A percentile compares a stretch with the other conserved stretches of the same genome.
Conservation (phyloP, 2,888 invertebrate species). For the Yponomeuta plumbellus region DNA sequence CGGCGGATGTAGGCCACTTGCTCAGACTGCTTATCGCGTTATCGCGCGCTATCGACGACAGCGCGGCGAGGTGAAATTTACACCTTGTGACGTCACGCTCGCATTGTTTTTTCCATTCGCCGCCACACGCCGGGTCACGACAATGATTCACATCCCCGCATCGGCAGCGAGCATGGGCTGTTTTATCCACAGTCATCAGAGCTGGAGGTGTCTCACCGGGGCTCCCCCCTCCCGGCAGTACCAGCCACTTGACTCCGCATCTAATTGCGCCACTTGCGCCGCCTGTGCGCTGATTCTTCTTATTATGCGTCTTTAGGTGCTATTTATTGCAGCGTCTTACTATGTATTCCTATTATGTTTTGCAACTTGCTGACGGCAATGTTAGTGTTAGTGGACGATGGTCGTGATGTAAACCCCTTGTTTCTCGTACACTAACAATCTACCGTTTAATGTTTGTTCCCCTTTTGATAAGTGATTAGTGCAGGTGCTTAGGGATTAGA, state of each 20-base stretch:
- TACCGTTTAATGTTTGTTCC: no score
- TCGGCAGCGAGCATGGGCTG: no score
- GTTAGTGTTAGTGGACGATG: no score
- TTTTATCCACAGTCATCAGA: no score
- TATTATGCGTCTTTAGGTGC: background rate
- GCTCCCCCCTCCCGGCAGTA: background rate
- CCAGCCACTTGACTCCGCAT: constrained; percentile 10
- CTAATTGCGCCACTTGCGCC: constrained; percentile 9
- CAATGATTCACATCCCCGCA: background rate
- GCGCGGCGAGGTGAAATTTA: background rate
- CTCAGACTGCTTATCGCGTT: constrained; percentile 5
- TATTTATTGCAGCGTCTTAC: background rate
- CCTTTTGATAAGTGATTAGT: no score
- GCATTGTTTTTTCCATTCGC: background rate
- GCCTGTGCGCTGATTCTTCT: background rate
- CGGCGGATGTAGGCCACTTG: background rate
- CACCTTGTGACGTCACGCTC: background rate
- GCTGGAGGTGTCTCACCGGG: no score
- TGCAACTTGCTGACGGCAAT: no score
- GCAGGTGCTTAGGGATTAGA: no score
- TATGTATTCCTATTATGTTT: background rate
- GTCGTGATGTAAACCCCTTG: no score
- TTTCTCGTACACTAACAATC: no score
- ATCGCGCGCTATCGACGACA: background rate
- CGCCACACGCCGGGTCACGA: background rate